Evolutionary conservation across 2,113 vertebrate genomes (phyloP).

Genomic region (Lamprologus ornatipinnis): DNA sequence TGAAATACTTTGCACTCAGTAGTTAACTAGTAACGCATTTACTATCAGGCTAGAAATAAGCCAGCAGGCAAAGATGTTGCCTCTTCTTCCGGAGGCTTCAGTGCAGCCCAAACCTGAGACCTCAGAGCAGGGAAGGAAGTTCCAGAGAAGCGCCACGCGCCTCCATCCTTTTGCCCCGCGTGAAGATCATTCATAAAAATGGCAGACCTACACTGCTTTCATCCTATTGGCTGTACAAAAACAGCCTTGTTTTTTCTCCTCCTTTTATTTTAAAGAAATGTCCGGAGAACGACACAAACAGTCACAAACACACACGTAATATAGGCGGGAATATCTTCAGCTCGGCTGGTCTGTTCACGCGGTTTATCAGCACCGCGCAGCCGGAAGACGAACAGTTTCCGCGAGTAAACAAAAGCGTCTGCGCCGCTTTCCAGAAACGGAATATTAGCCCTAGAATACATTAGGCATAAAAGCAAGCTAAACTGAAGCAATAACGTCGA

Average conservation of each 20-base stretch:
- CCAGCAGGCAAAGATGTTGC: neutral
- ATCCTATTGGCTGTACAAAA: neutral
- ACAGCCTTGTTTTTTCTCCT: neutral
- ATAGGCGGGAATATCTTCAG: neutral
- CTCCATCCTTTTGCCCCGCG: slow-evolving; percentile 15
- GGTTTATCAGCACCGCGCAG: neutral
- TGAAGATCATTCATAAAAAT: slow-evolving; percentile 50
- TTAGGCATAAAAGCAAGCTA: neutral
- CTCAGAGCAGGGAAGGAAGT: neutral
- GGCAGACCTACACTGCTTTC: neutral
- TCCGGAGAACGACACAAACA: neutral
- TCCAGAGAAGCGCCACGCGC: slow-evolving; percentile 4
- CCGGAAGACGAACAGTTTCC: neutral
- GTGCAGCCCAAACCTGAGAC: neutral
- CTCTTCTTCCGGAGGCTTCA: neutral
- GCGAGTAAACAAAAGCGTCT: slow-evolving; percentile 6
- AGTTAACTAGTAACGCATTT: neutral
- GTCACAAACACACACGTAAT: neutral
- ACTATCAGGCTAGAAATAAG: neutral
- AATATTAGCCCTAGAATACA: neutral
- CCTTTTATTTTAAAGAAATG: neutral
- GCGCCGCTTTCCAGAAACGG: neutral
- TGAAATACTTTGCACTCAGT: neutral
- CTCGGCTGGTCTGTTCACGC: neutral
- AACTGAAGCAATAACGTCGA: neutral